These are phyloP conservation scores for Pangasius krempfi DNA, from an alignment of 2,797 vertebrate genomes.

Conservation along the genomic window DNA sequence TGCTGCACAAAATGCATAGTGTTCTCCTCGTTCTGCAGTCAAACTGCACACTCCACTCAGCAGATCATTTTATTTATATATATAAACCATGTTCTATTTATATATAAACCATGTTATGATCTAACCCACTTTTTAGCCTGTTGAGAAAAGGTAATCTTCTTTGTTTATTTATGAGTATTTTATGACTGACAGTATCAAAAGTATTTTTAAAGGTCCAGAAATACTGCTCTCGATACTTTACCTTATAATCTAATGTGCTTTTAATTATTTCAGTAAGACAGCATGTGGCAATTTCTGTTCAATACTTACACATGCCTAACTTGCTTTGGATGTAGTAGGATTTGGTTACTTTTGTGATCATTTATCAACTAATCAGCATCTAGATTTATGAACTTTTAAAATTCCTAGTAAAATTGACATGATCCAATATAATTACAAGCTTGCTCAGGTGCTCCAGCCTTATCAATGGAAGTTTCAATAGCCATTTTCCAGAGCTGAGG, in stretches of 20 bases:
- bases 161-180: neutral
- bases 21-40: neutral
- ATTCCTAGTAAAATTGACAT: neutral
- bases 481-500: neutral
- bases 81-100: too few relatives aligned
- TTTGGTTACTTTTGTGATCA: neutral
- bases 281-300: too few relatives aligned
- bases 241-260: neutral
- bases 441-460: slow-evolving; percentile 16
- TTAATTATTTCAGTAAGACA: neutral
- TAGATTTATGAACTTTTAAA: neutral
- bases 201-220: slow-evolving; percentile 51
- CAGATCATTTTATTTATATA: neutral
- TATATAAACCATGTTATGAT: too few relatives aligned
- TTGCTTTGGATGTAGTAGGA: too few relatives aligned
- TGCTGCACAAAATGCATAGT: neutral
- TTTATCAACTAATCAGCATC: too few relatives aligned
- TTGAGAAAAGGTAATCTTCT: neutral
- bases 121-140: neutral
- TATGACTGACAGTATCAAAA: slow-evolving; percentile 60
- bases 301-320: too few relatives aligned
- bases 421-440: neutral
- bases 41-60: neutral
- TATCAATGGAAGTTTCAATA: neutral
- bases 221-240: neutral